These are phyloP conservation scores for Otocyon megalotis DNA, from an alignment of 2,113 vertebrate genomes.

Conservation along the genomic window DNA sequence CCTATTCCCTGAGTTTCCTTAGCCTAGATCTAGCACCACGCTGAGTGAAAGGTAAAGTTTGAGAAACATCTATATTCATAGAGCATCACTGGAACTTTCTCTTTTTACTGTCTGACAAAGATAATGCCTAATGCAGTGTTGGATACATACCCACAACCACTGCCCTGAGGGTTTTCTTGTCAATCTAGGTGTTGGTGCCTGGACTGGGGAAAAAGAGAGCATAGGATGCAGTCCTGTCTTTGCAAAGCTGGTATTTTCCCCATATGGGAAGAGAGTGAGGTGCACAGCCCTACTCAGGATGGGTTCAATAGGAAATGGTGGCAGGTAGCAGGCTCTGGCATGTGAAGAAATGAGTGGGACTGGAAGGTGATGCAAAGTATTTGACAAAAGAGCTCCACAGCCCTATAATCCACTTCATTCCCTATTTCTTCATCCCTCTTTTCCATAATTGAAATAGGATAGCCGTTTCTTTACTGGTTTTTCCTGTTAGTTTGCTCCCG, in stretches of 20 bases:
- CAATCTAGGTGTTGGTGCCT: background rate
- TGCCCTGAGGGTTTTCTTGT: background rate
- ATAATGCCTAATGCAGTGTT: background rate
- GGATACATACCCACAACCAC: background rate
- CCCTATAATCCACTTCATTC: background rate
- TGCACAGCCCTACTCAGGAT: background rate
- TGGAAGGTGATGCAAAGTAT: background rate
- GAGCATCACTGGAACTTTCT: background rate
- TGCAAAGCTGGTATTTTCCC: background rate
- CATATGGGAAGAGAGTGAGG: background rate
- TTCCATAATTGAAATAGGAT: background rate
- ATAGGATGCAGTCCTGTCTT: background rate
- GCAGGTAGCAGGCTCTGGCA: background rate
- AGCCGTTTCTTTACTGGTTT: background rate
- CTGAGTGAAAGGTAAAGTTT: background rate
- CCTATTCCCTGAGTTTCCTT: background rate
- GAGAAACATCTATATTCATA: background rate
- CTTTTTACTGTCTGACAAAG: background rate
- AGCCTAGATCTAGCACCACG: no score
- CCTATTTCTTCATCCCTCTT: background rate
- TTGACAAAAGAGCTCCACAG: background rate
- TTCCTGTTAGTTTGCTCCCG: background rate
- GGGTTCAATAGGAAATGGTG: background rate
- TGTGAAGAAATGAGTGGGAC: background rate
- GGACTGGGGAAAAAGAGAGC: background rate